A percentile compares a stretch with the other conserved stretches of the same genome.
These are phyloP conservation scores for Electrophaes corylata DNA, from an alignment of 2,888 invertebrate genomes.

Conservation along the genomic window DNA sequence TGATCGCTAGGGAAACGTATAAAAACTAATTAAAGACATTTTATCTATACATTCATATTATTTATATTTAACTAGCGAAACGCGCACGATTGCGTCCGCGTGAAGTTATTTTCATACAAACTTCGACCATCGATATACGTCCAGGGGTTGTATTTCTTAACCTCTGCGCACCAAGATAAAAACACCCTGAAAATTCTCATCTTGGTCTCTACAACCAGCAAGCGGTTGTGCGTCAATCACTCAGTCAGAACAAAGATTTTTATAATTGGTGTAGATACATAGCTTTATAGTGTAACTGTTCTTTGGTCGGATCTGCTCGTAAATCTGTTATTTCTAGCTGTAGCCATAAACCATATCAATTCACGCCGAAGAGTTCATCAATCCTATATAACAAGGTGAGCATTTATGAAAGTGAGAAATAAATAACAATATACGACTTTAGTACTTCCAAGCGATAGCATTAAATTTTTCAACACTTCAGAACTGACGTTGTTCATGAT, in stretches of 20 bases:
- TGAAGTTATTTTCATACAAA: too few species aligned
- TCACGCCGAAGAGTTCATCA: conserved; percentile 23
- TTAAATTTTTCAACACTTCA: conserved; percentile 44
- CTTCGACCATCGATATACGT: too few species aligned
- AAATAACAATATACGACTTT: conserved; percentile 37
- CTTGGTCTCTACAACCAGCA: too few species aligned
- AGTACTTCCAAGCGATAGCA: conserved; percentile 36
- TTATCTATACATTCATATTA: neutral
- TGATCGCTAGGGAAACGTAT: neutral
- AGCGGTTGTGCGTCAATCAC: too few species aligned
- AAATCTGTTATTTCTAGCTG: conserved; percentile 15
- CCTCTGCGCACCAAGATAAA: too few species aligned
- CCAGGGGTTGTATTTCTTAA: too few species aligned
- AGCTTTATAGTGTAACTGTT: neutral
- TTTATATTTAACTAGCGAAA: too few species aligned
- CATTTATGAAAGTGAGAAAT: conserved; percentile 29
- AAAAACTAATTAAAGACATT: neutral
- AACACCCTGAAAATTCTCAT: too few species aligned
- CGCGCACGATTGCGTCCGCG: too few species aligned
- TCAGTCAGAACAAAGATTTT: too few species aligned
- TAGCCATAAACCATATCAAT: conserved; percentile 21
- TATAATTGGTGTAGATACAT: too few species aligned
- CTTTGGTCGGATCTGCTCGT: conserved; percentile 1
- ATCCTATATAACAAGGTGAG: conserved; percentile 29
- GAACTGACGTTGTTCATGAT: conserved; percentile 44